Conservation (phyloP, 2,888 invertebrate genomes). For the Ecdyonurus torrentis region DNA sequence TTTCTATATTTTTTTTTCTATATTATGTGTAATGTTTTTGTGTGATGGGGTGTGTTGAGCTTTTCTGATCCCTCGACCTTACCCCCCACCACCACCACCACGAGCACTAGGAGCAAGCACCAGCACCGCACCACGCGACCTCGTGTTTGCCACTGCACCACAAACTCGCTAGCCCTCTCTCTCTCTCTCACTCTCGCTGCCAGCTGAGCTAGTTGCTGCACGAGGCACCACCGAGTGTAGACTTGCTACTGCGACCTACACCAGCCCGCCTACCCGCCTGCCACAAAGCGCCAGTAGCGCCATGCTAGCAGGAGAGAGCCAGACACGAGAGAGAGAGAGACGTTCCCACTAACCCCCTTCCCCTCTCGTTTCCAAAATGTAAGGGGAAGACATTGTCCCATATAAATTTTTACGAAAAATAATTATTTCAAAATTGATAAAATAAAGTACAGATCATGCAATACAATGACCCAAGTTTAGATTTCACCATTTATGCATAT, state of each 20-base stretch:
- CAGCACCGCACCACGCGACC: background rate
- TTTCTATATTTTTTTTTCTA: conserved; percentile 9
- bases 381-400: too few species aligned
- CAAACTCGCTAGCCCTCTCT: background rate
- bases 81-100: background rate
- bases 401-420: too few species aligned
- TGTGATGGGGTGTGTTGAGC: conserved; percentile 24
- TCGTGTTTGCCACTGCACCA: background rate
- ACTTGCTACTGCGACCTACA: background rate
- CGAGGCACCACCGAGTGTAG: background rate
- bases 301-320: background rate
- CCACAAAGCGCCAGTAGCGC: background rate
- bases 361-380: background rate
- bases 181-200: background rate
- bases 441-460: too few species aligned
- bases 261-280: background rate
- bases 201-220: conserved; percentile 2
- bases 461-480: too few species aligned
- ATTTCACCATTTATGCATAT: too few species aligned
- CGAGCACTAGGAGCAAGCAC: background rate
- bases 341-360: too few species aligned
- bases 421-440: too few species aligned
- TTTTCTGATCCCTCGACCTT: conserved; percentile 26
- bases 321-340: background rate
- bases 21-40: conserved; percentile 8